Evolutionary conservation across 1,140 invertebrate genomes (phyloP).

Genomic region (Sarcophaga peregrina): DNA sequence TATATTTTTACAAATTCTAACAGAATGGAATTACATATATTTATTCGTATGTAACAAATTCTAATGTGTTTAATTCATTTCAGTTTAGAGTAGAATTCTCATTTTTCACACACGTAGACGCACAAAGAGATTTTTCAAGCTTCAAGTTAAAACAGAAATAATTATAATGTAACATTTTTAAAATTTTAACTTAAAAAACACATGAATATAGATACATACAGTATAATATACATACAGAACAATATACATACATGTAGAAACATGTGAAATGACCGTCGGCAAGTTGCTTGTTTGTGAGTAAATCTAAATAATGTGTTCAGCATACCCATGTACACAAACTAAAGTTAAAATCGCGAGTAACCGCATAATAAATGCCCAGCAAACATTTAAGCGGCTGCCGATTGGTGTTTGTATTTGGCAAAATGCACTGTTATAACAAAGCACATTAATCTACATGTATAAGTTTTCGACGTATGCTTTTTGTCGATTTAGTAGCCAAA

Average conservation of each 20-base stretch:
- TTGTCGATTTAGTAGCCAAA: neutral
- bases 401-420: conserved; percentile 16
- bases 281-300: neutral
- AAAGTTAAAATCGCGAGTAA: neutral
- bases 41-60: too few species aligned
- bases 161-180: too few species aligned
- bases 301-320: conserved; percentile 29
- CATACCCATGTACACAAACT: neutral
- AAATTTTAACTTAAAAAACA: too few species aligned
- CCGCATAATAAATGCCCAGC: conserved; percentile 36
- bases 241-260: neutral
- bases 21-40: too few species aligned
- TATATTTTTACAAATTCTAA: too few species aligned
- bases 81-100: too few species aligned
- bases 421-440: neutral
- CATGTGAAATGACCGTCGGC: conserved; percentile 30
- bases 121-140: too few species aligned
- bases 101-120: too few species aligned
- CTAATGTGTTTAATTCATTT: too few species aligned
- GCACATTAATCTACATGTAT: neutral
- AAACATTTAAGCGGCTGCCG: conserved; percentile 25
- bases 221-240: too few species aligned
- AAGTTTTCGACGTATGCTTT: neutral
- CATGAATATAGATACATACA: too few species aligned
- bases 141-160: too few species aligned